phyloP scores from a whole-genome alignment of 1,140 invertebrate genomes.

The Melanaphis sacchari region DNA sequence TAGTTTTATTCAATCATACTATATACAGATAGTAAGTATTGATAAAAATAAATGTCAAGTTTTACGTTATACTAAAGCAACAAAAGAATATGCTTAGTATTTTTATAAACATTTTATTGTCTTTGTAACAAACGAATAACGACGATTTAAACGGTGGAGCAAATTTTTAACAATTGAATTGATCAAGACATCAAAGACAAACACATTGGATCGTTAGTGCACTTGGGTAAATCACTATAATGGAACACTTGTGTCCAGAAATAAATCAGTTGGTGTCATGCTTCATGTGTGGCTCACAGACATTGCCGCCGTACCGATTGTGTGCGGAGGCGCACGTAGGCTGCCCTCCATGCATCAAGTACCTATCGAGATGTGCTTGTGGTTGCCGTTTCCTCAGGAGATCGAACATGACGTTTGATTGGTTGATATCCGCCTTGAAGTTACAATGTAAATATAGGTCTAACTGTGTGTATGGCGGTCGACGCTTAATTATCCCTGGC shows the following conservation, averaged over 20 bases:
- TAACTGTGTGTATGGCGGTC: neutral
- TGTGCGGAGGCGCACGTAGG: neutral
- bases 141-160: no score
- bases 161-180: no score
- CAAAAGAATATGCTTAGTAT: neutral
- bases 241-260: neutral
- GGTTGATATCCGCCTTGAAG: slow-evolving; percentile 2
- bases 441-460: neutral
- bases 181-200: no score
- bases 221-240: no score
- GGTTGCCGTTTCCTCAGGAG: neutral
- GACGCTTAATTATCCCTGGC: no score
- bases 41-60: neutral
- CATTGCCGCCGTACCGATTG: slow-evolving; percentile 7
- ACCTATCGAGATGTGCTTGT: neutral
- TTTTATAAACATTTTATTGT: neutral
- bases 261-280: neutral
- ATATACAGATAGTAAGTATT: neutral
- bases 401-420: neutral
- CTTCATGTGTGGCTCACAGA: neutral
- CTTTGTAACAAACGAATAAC: no score
- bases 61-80: neutral
- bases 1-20: neutral
- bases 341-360: neutral
- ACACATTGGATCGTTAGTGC: no score